Evolutionary conservation across 2,888 invertebrate genomes (phyloP).

Genomic region (Cantharis lateralis): DNA sequence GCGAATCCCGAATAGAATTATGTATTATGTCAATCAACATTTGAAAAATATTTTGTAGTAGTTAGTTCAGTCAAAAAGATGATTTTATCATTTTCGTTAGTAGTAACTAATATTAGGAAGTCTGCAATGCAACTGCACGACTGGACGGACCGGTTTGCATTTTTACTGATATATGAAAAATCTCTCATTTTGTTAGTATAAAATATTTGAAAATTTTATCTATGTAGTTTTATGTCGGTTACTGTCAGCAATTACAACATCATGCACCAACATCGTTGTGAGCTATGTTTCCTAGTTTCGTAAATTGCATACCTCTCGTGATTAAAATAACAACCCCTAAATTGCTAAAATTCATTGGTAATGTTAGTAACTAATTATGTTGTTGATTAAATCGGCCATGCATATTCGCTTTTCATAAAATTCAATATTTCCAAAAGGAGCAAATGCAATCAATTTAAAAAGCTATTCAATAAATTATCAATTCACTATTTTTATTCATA

Average conservation of each 20-base stretch:
- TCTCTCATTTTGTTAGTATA: neutral
- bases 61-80: neutral
- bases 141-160: neutral
- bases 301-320: neutral
- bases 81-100: too few species aligned
- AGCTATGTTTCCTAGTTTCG: neutral
- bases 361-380: neutral
- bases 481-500: neutral
- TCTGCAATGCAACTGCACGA: neutral
- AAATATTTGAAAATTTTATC: neutral
- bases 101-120: neutral
- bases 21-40: neutral
- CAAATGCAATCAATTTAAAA: neutral
- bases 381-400: neutral
- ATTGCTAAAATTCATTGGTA: neutral
- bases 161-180: neutral
- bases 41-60: neutral
- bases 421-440: neutral
- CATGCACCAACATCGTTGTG: neutral
- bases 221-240: neutral
- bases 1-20: neutral
- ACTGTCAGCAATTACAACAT: neutral
- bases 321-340: neutral
- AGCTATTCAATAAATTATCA: neutral
- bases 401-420: neutral